Conservation (phyloP, 2,888 invertebrate genomes). For the Listrodromus nycthemerus region DNA sequence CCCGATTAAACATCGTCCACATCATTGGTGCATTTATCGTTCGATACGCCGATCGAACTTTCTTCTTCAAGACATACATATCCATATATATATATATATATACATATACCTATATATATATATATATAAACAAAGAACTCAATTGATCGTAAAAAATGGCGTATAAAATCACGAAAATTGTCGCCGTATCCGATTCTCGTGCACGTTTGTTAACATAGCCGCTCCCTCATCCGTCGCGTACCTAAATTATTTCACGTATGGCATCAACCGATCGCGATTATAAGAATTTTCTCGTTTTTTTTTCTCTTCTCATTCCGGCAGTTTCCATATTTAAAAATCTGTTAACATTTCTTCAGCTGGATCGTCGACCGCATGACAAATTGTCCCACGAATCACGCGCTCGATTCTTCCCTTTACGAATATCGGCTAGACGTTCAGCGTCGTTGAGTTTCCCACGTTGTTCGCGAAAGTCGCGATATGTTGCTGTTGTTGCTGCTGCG, state of each 20-base stretch:
- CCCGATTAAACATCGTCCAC: conserved; percentile 10
- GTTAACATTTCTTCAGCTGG: conserved; percentile 1
- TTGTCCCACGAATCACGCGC: neutral
- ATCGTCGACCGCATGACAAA: neutral
- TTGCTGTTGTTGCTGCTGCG: conserved; percentile 44
- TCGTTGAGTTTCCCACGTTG: conserved; percentile 76
- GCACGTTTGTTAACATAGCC: conserved; percentile 25
- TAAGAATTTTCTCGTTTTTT: conserved; percentile 6
- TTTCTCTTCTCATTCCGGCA: neutral
- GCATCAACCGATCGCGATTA: conserved; percentile 9
- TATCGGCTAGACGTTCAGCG: conserved; percentile 60
- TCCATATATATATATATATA: neutral
- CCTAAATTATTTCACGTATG: conserved; percentile 15
- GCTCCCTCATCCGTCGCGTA: neutral
- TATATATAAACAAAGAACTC: conserved; percentile 9
- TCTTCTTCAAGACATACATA: neutral
- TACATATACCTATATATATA: neutral
- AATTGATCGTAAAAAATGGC: conserved; percentile 76
- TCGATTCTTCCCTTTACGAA: neutral
- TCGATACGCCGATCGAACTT: conserved; percentile 15
- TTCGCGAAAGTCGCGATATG: conserved; percentile 75
- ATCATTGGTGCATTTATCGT: conserved; percentile 3
- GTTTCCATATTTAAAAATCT: neutral
- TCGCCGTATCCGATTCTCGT: conserved; percentile 5
- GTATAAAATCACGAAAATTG: conserved; percentile 74